phyloP scores from a whole-genome alignment of 2,888 invertebrate species.

The Trichogramma dendrolimi region DNA sequence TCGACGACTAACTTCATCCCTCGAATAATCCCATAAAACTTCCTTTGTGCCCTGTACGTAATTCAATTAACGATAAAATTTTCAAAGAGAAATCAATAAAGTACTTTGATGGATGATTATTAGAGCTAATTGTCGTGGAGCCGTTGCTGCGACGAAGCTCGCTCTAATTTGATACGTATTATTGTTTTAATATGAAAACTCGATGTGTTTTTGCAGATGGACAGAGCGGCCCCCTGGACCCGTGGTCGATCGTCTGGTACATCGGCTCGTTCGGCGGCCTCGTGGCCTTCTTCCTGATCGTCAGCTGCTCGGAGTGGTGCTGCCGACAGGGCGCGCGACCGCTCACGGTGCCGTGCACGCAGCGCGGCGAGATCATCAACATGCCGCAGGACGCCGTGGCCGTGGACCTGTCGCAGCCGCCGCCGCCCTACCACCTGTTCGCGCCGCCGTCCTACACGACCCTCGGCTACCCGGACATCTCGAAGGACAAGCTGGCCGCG shows the following conservation, averaged over 20 bases:
- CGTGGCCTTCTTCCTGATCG: slow-evolving; percentile 57
- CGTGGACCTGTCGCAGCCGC: slow-evolving; percentile 45
- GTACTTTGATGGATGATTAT: too few species aligned
- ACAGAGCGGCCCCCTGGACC: slow-evolving; percentile 50
- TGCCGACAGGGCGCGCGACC: slow-evolving; percentile 52
- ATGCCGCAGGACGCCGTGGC: slow-evolving; percentile 1
- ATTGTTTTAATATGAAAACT: too few species aligned
- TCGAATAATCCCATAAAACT: too few species aligned
- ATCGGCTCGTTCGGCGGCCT: slow-evolving; percentile 58
- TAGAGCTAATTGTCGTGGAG: too few species aligned
- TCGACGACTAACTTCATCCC: too few species aligned
- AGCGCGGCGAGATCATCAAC: slow-evolving; percentile 35
- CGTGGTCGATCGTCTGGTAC: slow-evolving; percentile 60
- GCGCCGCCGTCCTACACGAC: slow-evolving; percentile 58
- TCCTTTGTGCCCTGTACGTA: too few species aligned
- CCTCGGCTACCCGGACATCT: slow-evolving; percentile 50
- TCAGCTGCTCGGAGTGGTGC: slow-evolving; percentile 59
- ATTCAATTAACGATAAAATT: too few species aligned
- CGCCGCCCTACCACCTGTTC: slow-evolving; percentile 58
- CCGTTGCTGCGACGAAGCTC: too few species aligned
- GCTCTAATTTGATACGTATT: too few species aligned
- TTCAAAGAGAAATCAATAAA: too few species aligned
- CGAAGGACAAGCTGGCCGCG: slow-evolving; percentile 52
- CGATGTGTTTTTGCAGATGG: slow-evolving; percentile 21
- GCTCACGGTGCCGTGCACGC: slow-evolving; percentile 40